Conservation (phyloP, 2,888 invertebrate genomes). For the Hemaris fuciformis region DNA sequence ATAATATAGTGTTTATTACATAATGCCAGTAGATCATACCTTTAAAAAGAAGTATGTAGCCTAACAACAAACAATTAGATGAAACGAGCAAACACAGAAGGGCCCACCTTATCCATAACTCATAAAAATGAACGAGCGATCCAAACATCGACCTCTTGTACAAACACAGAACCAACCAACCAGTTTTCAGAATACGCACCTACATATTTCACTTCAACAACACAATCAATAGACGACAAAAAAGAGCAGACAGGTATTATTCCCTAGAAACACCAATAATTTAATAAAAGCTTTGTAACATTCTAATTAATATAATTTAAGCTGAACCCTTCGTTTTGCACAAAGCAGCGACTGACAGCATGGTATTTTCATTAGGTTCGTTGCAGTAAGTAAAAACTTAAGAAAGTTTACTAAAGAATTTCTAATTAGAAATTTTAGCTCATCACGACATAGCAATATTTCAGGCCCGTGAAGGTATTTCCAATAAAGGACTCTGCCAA, state of each 20-base stretch:
- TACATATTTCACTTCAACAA: background rate
- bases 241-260: background rate
- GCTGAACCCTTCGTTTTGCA: constrained; percentile 19
- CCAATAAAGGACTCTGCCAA: constrained; percentile 82
- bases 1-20: background rate
- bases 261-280: background rate
- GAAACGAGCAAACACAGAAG: constrained; percentile 58
- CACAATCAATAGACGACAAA: constrained; percentile 3
- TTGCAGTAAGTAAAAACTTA: constrained; percentile 78
- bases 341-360: constrained; percentile 55
- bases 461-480: constrained; percentile 80
- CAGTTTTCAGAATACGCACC: background rate
- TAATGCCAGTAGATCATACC: too few species aligned
- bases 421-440: constrained; percentile 81
- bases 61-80: constrained; percentile 49
- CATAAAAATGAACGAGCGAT: constrained; percentile 72
- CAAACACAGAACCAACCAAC: constrained; percentile 44
- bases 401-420: constrained; percentile 80
- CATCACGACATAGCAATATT: constrained; percentile 81
- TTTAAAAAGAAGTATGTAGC: constrained; percentile 16
- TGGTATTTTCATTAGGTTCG: constrained; percentile 77
- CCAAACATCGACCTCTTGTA: constrained; percentile 54
- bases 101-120: constrained; percentile 73
- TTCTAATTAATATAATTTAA: constrained; percentile 21
- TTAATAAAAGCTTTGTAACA: constrained; percentile 20